phyloP scores from a whole-genome alignment of 2,797 vertebrate genomes.

The Gallinago nigripennis region DNA sequence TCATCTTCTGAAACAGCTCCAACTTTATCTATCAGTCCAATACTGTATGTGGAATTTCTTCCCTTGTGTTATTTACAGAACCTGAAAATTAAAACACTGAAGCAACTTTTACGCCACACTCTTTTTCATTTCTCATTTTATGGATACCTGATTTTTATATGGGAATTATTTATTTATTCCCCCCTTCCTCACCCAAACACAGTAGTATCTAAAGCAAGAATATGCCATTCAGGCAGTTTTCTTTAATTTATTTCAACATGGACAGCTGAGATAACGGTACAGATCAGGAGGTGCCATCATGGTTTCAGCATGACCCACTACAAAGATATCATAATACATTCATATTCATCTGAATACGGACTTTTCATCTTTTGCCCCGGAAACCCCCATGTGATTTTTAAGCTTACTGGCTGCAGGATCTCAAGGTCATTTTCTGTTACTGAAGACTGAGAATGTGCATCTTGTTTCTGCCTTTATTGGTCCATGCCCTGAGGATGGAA shows the following conservation, averaged over 20 bases:
- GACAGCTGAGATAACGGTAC: background rate
- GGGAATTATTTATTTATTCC: background rate
- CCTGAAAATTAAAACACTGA: slow-evolving; percentile 25
- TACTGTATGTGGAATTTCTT: background rate
- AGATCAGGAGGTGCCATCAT: background rate
- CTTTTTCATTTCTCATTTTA: slow-evolving; percentile 20
- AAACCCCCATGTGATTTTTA: background rate
- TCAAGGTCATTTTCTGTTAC: background rate
- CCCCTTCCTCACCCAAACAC: background rate
- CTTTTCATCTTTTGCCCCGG: background rate
- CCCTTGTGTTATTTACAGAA: slow-evolving; percentile 6
- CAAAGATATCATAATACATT: background rate
- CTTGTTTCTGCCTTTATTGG: background rate
- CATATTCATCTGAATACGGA: background rate
- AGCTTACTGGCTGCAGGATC: background rate
- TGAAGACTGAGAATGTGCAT: background rate
- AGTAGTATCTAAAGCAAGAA: background rate
- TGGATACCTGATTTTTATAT: background rate
- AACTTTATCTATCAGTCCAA: slow-evolving; percentile 20
- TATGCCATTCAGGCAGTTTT: background rate
- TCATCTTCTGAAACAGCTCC: slow-evolving; percentile 27
- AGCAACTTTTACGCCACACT: background rate
- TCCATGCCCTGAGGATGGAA: background rate
- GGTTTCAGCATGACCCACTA: background rate
- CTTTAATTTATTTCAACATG: background rate